Conservation (phyloP, 2,888 invertebrate species). For the Isotomurus palustris region DNA sequence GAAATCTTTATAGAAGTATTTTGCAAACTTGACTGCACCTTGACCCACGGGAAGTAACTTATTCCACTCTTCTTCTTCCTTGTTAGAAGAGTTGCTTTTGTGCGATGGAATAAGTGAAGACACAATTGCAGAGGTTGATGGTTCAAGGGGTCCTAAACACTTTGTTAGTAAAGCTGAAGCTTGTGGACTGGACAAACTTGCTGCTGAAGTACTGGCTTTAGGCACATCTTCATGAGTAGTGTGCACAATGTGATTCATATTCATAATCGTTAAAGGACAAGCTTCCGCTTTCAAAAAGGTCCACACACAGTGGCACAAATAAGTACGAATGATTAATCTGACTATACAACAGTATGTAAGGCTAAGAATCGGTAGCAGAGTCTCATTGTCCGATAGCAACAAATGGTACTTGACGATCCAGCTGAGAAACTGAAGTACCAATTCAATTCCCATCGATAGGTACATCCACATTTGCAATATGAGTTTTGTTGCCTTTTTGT, state of each 20-base stretch:
- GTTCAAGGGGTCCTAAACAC: too few relatives aligned
- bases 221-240: not conserved
- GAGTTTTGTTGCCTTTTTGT: too few relatives aligned
- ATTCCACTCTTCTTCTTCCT: constrained; percentile 19
- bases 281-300: not conserved
- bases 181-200: too few relatives aligned
- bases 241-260: not conserved
- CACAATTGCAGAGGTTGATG: constrained; percentile 2
- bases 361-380: constrained; percentile 19
- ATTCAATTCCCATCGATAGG: constrained; percentile 18
- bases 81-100: too few relatives aligned
- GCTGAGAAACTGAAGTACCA: constrained; percentile 23
- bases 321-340: constrained; percentile 19
- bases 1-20: constrained; percentile 19
- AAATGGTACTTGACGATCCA: constrained; percentile 29
- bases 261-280: not conserved
- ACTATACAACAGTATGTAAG: constrained; percentile 20
- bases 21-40: constrained; percentile 17
- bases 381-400: constrained; percentile 16
- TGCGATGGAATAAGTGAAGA: constrained; percentile 12
- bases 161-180: not conserved
- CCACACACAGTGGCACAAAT: constrained; percentile 12
- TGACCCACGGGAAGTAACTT: constrained; percentile 25
- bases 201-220: too few relatives aligned
- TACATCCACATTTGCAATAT: constrained; percentile 27